Conservation (phyloP, 2,888 invertebrate genomes). For the Patella ulyssiponensis region DNA sequence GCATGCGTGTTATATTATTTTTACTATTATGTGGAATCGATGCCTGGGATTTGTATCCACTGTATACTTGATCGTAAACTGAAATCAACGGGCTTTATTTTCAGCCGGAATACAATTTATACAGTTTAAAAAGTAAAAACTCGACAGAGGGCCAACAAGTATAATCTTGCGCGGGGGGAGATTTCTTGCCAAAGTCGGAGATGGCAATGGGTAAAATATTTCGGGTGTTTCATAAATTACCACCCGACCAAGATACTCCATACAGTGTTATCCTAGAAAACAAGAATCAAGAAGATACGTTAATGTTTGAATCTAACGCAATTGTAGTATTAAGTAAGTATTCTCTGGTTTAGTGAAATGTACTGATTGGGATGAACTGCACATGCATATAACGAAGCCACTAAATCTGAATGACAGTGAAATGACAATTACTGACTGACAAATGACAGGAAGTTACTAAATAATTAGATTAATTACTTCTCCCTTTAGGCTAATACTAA, state of each 20-base stretch:
- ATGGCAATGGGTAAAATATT: slow-evolving; percentile 97
- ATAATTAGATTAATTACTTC: too few species aligned
- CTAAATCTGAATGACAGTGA: slow-evolving; percentile 11
- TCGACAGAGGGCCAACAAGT: too few species aligned
- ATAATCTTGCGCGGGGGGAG: too few species aligned
- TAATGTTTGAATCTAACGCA: slow-evolving; percentile 93
- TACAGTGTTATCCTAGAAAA: slow-evolving; percentile 93
- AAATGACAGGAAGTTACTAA: background rate
- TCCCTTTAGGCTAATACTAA: background rate
- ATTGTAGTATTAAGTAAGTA: slow-evolving; percentile 86
- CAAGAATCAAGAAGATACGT: slow-evolving; percentile 86
- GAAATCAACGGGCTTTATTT: too few species aligned
- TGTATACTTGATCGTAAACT: too few species aligned
- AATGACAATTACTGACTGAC: background rate
- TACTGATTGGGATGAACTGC: slow-evolving; percentile 11
- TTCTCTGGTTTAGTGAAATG: background rate
- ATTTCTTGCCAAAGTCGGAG: background rate
- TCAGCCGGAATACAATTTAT: too few species aligned
- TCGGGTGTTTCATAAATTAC: slow-evolving; percentile 89
- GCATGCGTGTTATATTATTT: too few species aligned
- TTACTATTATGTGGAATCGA: too few species aligned
- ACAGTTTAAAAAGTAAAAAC: too few species aligned
- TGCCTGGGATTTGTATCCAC: too few species aligned
- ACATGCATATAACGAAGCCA: background rate
- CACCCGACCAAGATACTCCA: slow-evolving; percentile 77